Conservation (phyloP, 2,113 vertebrate species). For the Ailuropoda melanoleuca region DNA sequence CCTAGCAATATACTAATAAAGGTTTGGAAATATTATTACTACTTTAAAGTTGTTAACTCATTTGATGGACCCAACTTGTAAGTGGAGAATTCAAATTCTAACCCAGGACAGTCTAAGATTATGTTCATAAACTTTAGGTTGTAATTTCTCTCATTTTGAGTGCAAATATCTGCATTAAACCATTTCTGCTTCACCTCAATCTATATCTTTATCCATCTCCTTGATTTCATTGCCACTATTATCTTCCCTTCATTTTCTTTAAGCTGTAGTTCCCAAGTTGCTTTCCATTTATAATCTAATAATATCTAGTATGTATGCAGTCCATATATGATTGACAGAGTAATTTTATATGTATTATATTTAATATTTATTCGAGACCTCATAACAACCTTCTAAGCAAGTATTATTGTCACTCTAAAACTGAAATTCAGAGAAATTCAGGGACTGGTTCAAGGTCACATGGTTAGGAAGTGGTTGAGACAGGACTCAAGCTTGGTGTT, state of each 20-base stretch:
- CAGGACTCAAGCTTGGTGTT: not conserved
- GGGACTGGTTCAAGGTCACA: not conserved
- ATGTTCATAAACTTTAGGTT: not conserved
- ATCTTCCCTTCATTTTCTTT: not conserved
- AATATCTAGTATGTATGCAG: not conserved
- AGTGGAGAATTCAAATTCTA: not conserved
- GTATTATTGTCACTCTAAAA: not conserved
- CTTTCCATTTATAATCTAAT: not conserved
- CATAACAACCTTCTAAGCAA: not conserved
- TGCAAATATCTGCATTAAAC: not conserved
- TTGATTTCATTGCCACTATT: not conserved
- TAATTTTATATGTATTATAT: not conserved
- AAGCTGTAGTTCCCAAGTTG: not conserved
- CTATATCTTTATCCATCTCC: not conserved
- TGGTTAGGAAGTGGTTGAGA: constrained; percentile 23
- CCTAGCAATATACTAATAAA: not conserved
- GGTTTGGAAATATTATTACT: not conserved
- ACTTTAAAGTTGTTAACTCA: not conserved
- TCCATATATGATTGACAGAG: not conserved
- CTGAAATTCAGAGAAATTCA: not conserved
- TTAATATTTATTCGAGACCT: constrained; percentile 35
- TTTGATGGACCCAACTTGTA: not conserved
- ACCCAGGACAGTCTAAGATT: not conserved
- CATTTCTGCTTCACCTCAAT: not conserved
- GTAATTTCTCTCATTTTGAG: not conserved